Percentiles rank a stretch among this genome's conserved stretches.
Conservation (phyloP, 2,888 invertebrate genomes). For the Drosophila seclusa region DNA sequence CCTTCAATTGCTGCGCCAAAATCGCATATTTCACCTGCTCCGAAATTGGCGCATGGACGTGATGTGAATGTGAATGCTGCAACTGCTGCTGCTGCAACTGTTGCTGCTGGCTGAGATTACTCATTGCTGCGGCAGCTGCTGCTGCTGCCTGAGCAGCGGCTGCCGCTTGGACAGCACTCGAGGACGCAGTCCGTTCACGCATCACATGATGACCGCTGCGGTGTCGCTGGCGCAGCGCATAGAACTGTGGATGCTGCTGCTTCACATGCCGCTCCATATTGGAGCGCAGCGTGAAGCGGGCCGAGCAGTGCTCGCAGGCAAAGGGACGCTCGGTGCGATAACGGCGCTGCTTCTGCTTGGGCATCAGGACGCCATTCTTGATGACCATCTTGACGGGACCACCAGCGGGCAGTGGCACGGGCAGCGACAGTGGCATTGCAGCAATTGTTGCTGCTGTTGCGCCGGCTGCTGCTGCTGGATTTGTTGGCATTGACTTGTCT, state of each 20-base stretch:
- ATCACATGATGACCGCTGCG: conserved; percentile 86
- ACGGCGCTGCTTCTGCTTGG: conserved; percentile 95
- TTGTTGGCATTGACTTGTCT: conserved; percentile 15
- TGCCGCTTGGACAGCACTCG: conserved; percentile 48
- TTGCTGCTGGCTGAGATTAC: conserved; percentile 40
- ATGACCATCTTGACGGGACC: conserved; percentile 93
- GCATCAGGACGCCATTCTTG: conserved; percentile 95
- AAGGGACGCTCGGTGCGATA: conserved; percentile 96
- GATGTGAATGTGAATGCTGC: conserved; percentile 48
- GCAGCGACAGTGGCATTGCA: conserved; percentile 33
- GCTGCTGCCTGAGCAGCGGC: conserved; percentile 58
- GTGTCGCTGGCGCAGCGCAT: conserved; percentile 92
- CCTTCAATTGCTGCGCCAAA: conserved; percentile 91
- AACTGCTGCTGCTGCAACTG: conserved; percentile 44
- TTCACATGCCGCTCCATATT: conserved; percentile 98
- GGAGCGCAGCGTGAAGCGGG: conserved; percentile 95
- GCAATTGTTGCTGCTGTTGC: conserved; percentile 49
- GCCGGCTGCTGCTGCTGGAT: conserved; percentile 14
- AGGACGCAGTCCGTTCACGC: conserved; percentile 82
- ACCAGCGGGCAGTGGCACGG: conserved; percentile 71
- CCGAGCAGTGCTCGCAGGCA: conserved; percentile 95
- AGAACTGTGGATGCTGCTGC: conserved; percentile 96
- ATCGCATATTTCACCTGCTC: conserved; percentile 91
- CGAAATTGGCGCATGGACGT: conserved; percentile 84
- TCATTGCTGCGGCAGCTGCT: conserved; percentile 11